Evolutionary conservation across 1,140 invertebrate genomes (phyloP), one percentile per base, ranked within the genome.

Genomic region (Drosophila saltans): DNA sequence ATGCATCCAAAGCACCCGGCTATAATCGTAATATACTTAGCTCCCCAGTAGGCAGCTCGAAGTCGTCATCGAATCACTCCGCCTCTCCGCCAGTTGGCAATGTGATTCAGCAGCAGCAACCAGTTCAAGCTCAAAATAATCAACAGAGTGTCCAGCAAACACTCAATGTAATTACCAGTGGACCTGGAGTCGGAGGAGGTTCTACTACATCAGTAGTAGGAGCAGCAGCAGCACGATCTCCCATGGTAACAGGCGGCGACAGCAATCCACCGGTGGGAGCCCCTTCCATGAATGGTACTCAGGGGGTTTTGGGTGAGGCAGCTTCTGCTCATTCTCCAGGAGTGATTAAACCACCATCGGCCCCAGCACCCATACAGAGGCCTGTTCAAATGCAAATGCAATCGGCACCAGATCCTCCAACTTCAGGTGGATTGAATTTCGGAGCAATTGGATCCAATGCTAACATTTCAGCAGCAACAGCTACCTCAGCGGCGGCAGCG

Each of bases 1-100:
- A 97, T 92, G 95, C 95, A 7, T 95, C 96, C 0, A 97, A 97
- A 92, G 96, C 97, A 26, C 96, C 96, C 1, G 96, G 96, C 9
- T 97, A 97, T 89, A 94, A 96, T 81, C 94, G 95, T 36, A 94
- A 93, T 48, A 93, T 94, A 8, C 94, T 96, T 68, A 96, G 95
- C 82, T 96, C 96, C 0, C 95, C 96, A 0, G 95, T 96, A 7
- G 90, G 90, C 40, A 95, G 95, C 45, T 94, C 94, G 2, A 95
- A 95, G 74, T 93, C 94, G 5, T 94, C 94, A 21, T 94, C 92
- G 66, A 94, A 93, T 75, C 94, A 92, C 76, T 93, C 93, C 52
- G 93, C 93, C 58, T 93, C 93, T 63, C 93, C 93, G 63, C 93
- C 93, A 11, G 93, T 75, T 21, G 82, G 74, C 36, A 91, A 72